Evolutionary conservation across 1,140 invertebrate species (phyloP).

Genomic region (Samia ricini): DNA sequence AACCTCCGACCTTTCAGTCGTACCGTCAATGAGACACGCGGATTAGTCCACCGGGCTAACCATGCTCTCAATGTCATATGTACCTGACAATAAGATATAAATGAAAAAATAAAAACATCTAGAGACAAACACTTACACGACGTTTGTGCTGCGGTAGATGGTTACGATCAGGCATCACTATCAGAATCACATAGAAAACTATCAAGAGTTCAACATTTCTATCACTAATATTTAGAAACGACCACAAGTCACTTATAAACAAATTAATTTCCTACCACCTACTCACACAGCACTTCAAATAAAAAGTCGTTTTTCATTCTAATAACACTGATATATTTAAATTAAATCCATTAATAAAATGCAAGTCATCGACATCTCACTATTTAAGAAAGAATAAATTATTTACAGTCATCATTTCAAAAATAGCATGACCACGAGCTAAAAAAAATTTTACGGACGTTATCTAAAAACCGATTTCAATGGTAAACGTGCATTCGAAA

Average conservation of each 20-base stretch:
- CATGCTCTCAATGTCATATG: too few species aligned
- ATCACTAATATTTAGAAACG: slow-evolving; percentile 1
- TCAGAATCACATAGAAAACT: slow-evolving; percentile 20
- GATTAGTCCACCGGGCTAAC: too few species aligned
- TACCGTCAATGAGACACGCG: too few species aligned
- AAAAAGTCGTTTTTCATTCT: too few species aligned
- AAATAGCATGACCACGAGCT: neutral
- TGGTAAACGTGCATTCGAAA: neutral
- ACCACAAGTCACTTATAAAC: neutral
- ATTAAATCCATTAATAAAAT: neutral
- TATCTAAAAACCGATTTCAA: neutral
- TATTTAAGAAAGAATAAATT: neutral
- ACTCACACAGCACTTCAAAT: too few species aligned
- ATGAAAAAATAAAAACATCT: neutral
- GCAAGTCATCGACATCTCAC: neutral
- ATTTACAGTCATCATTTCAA: neutral
- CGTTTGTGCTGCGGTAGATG: slow-evolving; percentile 35
- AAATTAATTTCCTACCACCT: neutral
- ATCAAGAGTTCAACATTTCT: slow-evolving; percentile 7
- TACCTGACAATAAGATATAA: too few species aligned
- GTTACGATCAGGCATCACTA: slow-evolving; percentile 55
- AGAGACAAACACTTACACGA: slow-evolving; percentile 36
- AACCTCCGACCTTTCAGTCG: too few species aligned
- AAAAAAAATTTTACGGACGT: neutral
- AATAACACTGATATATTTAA: neutral